phyloP scores from a whole-genome alignment of 1,140 invertebrate species.

The fruit fly (Drosophila melanogaster) region Release_6_plus_ISO1_MT NT_033777.3:7186501-7187000 shows the following conservation, averaged over 20 bases:
- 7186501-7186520: constrained; percentile 61
- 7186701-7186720: neutral
- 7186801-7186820: too few species aligned
- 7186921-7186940: neutral
- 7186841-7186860: too few species aligned
- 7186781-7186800: too few species aligned
- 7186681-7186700: neutral
- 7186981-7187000: constrained; percentile 12
- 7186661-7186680: constrained; percentile 24
- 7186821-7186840: too few species aligned
- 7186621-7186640: constrained; percentile 52
- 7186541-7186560: constrained; percentile 70
- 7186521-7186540: constrained; percentile 66
- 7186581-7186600: constrained; percentile 35
- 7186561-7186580: constrained; percentile 71
- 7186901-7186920: neutral
- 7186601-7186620: constrained; percentile 47
- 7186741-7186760: too few species aligned
- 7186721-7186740: neutral
- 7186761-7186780: too few species aligned
- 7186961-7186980: neutral
- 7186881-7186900: neutral
- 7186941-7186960: neutral
- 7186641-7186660: constrained; percentile 46
- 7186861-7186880: neutral